phyloP scores from a whole-genome alignment of 2,888 invertebrate species.

The Phymatocera aterrima region DNA sequence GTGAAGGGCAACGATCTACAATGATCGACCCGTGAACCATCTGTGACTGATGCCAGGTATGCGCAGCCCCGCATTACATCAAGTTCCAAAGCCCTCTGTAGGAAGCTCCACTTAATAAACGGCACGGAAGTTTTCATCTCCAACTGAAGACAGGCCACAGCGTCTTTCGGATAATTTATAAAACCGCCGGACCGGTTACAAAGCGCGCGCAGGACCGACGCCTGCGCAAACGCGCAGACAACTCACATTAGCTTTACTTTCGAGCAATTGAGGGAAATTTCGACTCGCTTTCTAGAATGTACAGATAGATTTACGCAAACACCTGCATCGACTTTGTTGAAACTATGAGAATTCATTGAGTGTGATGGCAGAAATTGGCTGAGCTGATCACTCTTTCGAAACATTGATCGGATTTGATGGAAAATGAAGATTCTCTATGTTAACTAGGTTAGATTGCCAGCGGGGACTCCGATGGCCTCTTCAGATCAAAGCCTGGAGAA shows the following conservation, averaged over 20 bases:
- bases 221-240: not conserved
- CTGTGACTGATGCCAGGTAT: constrained; percentile 6
- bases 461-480: too few species aligned
- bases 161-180: not conserved
- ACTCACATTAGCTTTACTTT: not conserved
- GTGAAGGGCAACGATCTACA: constrained; percentile 53
- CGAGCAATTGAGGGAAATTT: not conserved
- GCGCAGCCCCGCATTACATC: not conserved
- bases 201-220: not conserved
- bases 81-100: not conserved
- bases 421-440: too few species aligned
- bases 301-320: too few species aligned
- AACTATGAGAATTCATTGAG: too few species aligned
- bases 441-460: too few species aligned
- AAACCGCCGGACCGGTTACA: not conserved
- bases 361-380: too few species aligned
- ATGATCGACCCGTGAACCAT: constrained; percentile 46
- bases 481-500: not conserved
- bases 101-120: not conserved
- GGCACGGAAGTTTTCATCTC: not conserved
- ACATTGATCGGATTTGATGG: too few species aligned
- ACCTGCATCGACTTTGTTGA: too few species aligned
- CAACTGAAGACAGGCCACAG: not conserved
- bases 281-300: too few species aligned
- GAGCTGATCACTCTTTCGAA: too few species aligned